Conservation (phyloP, 2,797 vertebrate genomes). For the Gymnoscopelus microlampas region DNA sequence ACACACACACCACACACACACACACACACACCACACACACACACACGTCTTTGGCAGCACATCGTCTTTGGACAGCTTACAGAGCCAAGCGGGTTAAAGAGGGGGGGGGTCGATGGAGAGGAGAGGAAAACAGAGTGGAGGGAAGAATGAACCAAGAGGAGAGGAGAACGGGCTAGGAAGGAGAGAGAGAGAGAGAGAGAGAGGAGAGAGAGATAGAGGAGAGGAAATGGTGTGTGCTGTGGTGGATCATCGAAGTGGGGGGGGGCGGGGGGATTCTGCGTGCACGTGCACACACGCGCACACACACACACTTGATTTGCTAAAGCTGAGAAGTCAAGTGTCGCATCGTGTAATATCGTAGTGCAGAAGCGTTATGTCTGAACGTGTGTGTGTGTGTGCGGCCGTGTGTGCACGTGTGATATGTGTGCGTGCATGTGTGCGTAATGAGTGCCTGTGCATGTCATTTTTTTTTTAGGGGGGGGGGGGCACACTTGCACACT, state of each 20-base stretch:
- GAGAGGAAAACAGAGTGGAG: background rate
- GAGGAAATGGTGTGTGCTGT: conserved; percentile 20
- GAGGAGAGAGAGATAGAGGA: conserved; percentile 6
- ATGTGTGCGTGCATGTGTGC: too few relatives aligned
- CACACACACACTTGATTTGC: background rate
- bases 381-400: too few relatives aligned
- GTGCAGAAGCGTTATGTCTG: background rate
- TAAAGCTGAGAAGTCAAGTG: background rate
- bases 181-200: background rate
- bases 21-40: background rate
- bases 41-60: conserved; percentile 86
- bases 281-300: background rate
- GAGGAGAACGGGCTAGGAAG: too few relatives aligned
- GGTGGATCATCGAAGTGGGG: conserved; percentile 16
- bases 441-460: too few relatives aligned
- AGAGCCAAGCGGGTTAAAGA: conserved; percentile 75
- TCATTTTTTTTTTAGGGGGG: too few relatives aligned
- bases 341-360: background rate
- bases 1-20: conserved; percentile 2
- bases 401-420: too few relatives aligned
- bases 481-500: too few relatives aligned
- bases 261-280: background rate
- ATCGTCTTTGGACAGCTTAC: conserved; percentile 85
- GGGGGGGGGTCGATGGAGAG: background rate
- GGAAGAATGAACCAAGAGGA: background rate